Evolutionary conservation across 2,797 vertebrate species (phyloP), one percentile per base, ranked within the genome.

Genomic region (Danionella dracula): DNA sequence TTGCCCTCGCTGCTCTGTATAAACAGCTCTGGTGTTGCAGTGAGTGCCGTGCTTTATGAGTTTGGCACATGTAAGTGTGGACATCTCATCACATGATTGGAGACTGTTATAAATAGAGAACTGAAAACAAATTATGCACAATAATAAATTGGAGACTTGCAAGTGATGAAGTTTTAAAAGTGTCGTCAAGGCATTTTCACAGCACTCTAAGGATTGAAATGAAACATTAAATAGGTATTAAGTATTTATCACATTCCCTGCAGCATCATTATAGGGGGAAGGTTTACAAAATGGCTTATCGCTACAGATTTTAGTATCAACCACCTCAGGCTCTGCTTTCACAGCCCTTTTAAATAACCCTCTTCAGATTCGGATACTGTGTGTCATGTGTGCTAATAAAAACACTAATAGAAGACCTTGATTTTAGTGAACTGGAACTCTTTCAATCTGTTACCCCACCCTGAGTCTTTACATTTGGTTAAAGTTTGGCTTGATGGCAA

Each of bases 391-490:
- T 58, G 41, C 46, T 32, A 48, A 72, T 57, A 21, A 34, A 34
- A 34, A 40, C 11, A 29, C 42, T 44, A 19, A 31, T 20, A 27
- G 27, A 42, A 41, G 27, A 60, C 16, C 23, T 27, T 53, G 4
- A 7, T 13, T 20, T 60, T 55, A 21, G 32, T 56, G 69, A n/a
- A n/a, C 37, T 50, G 17, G 46, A 62, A 45, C 35, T 31, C 34
- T 56, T 44, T 4, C 38, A 64, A 60, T 63, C 32, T 42, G 19
- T 29, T 50, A 56, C 53, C 41, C 58, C 21, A 46, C 16, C 17
- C 66, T 63, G 67, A 70, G 51, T 57, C 34, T 48, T 38, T 44
- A 7, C 70, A 75, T 67, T 66, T 70, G 62, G 62, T 50, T 46
- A 41, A 59, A 63, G 34, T 34, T 69, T 34, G 20, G 44, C 50